phyloP scores from a whole-genome alignment of 1,140 invertebrate genomes.

The Ridgeia piscesae region DNA sequence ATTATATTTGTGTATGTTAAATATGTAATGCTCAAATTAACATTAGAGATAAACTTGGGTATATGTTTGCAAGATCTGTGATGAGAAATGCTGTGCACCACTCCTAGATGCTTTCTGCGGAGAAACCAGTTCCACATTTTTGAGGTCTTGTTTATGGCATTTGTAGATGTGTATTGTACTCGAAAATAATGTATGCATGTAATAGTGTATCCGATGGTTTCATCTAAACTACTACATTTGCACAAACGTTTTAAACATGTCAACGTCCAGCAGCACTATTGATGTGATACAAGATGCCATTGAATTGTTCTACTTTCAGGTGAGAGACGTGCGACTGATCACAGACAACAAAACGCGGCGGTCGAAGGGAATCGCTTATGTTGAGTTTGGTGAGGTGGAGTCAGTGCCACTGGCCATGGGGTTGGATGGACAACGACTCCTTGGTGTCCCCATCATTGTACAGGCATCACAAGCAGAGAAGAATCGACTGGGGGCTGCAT shows the following conservation, averaged over 20 bases:
- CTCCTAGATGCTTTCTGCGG: slow-evolving; percentile 35
- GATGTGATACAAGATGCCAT: neutral
- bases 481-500: slow-evolving; percentile 30
- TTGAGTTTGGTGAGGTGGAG: slow-evolving; percentile 98
- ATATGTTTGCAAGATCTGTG: neutral
- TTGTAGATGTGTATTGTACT: neutral
- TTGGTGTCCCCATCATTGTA: slow-evolving; percentile 97
- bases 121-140: slow-evolving; percentile 40
- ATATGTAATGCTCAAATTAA: too few species aligned
- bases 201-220: too few species aligned
- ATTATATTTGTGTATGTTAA: neutral
- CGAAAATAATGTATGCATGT: too few species aligned
- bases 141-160: neutral
- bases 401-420: slow-evolving; percentile 96
- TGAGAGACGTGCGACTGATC: slow-evolving; percentile 94
- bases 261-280: too few species aligned
- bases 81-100: slow-evolving; percentile 4
- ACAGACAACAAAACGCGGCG: slow-evolving; percentile 98
- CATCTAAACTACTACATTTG: too few species aligned
- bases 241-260: too few species aligned
- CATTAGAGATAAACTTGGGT: too few species aligned
- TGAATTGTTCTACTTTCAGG: slow-evolving; percentile 49
- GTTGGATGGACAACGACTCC: slow-evolving; percentile 90
- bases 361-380: slow-evolving; percentile 99
- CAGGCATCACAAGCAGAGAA: slow-evolving; percentile 73